Base-by-base conservation (phyloP, 2,888 invertebrate species). In the Papilio protenor region DNA sequence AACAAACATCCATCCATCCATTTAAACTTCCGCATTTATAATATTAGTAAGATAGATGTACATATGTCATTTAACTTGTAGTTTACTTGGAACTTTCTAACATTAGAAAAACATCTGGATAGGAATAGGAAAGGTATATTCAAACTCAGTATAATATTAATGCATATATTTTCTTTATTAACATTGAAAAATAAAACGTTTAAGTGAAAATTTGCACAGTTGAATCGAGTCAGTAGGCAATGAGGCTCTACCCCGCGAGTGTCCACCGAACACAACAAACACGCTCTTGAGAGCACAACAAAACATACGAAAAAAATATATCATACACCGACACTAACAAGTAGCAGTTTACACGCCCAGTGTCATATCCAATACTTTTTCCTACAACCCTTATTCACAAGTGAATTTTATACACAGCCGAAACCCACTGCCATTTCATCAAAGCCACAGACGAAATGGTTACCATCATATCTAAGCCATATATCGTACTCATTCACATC, bases 121-220 rank as follows among this genome's bases (percentile, higher is more conserved):
- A 75, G 55, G 57, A 57, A 57, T 40, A 40, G 57, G 21, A n/a
- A 18, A 47, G 23, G 33, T 21, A 57, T 18, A 73, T 40, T 66
- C 59, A 76, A 88, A 81, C 81, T 77, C 74, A 75, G 77, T 88
- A 87, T 89, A 83, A 82, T 92, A 91, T 92, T 91, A 91, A 93
- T 93, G 93, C 91, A 89, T 93, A 93, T 94, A 94, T 88, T 92
- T 91, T 89, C 87, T 91, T 93, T 91, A 91, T 89, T 90, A 85
- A 94, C 94, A 93, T 92, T 92, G 89, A 92, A 94, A 93, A 86
- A 59, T 49, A 87, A 86, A 87, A 86, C 86, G 86, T 88, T 88
- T 89, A 90, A 88, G 91, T 91, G 92, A 93, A 91, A 92, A 91
- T 90, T 91, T 90, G 92, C 93, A 90, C 92, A 91, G 91, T 91